Base-by-base conservation (phyloP, 2,797 vertebrate genomes). In the Rhinella marina region DNA sequence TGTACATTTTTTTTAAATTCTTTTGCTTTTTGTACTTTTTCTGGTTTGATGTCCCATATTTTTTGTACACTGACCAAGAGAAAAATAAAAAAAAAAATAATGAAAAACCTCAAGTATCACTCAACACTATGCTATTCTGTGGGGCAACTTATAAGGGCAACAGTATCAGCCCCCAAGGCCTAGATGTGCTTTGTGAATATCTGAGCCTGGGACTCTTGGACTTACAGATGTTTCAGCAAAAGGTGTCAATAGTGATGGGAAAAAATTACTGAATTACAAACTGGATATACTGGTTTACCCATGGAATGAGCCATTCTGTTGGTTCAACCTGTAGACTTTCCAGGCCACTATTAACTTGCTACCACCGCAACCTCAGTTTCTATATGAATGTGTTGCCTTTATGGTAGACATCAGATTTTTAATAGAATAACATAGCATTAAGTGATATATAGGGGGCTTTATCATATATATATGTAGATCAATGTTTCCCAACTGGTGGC, bases 1-100 rank as follows among this genome's bases (percentile, higher is more conserved):
- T 75, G 70, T 84, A 48, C 66, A 83, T 41, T 84, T 84, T 84
- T 84, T 70, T 68, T 14, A 54, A 54, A 75, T 84, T 75, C 19
- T 50, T 84, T 84, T 84, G 70, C 41, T 59, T 73, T 84, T 84
- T 84, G 70, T 84, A 61, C 70, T 32, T 57, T 84, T 75, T 84
- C 82, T 84, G 68, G 82, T 84, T 84, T 84, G 82, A 84, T 84
- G 82, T 84, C 68, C 56, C 70, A 61, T 84, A 41, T 73, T 75
- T 83, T 84, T 75, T 84, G 82, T 84, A 84, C 70, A 84, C 70
- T 84, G 82, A 84, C 68, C 66, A 84, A 72, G 52, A 84, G 25
- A 73, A 84, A 41, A 84, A 84, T 73, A 84, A 75, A 59, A 81
- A 41, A 41, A 41, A 41, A 81, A 81, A 82, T 14, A 82, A 84